phyloP scores from a whole-genome alignment of 1,140 invertebrate species.

The Anastrepha ludens region DNA sequence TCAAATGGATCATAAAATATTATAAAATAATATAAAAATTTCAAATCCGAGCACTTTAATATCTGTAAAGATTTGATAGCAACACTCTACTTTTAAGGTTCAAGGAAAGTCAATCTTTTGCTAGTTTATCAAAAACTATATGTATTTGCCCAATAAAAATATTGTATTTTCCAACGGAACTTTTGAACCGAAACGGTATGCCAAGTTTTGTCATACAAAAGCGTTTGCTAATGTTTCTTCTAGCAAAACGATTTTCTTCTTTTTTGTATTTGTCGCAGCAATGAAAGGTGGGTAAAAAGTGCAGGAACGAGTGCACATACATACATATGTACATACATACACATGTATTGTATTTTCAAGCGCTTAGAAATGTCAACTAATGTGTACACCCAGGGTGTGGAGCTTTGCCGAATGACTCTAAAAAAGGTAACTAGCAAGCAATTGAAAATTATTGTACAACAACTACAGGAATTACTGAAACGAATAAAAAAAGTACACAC shows the following conservation, averaged over 20 bases:
- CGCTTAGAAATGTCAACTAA: neutral
- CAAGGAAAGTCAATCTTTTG: too few species aligned
- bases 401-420: neutral
- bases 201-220: neutral
- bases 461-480: neutral
- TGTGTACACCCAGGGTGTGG: neutral
- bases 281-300: too few species aligned
- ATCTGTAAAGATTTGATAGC: too few species aligned
- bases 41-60: too few species aligned
- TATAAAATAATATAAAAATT: too few species aligned
- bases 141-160: too few species aligned
- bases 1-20: too few species aligned
- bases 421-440: neutral
- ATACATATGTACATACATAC: neutral
- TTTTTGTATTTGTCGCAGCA: too few species aligned
- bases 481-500: neutral
- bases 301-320: neutral
- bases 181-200: neutral
- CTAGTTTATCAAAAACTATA: too few species aligned
- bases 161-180: neutral
- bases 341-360: neutral
- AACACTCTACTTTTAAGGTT: too few species aligned
- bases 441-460: slow-evolving; percentile 4
- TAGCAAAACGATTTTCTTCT: too few species aligned
- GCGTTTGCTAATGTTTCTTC: too few species aligned